phyloP scores from a whole-genome alignment of 2,888 invertebrate species.

The Pristionchus maxplancki region DNA sequence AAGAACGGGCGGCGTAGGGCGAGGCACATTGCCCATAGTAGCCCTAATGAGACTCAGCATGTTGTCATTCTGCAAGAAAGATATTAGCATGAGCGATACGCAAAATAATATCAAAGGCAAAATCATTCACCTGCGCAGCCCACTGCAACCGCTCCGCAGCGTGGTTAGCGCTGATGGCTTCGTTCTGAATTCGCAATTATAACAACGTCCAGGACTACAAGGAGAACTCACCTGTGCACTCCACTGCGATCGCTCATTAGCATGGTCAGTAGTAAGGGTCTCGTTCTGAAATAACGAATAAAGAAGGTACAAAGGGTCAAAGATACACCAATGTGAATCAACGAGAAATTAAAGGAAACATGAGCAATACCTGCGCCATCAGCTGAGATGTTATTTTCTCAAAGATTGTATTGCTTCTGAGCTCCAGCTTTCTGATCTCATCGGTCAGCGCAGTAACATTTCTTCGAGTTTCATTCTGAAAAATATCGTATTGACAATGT shows the following conservation, averaged over 20 bases:
- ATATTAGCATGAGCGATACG: too few species aligned
- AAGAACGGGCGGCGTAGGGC: neutral
- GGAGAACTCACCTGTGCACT: neutral
- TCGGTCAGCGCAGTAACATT: conserved; percentile 21
- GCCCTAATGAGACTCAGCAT: neutral
- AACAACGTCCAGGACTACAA: neutral
- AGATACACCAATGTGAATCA: too few species aligned
- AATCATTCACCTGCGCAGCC: neutral
- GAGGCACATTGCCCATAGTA: neutral
- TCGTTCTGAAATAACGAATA: neutral
- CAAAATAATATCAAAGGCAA: neutral
- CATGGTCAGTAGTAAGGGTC: neutral
- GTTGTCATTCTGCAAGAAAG: neutral
- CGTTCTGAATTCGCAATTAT: neutral
- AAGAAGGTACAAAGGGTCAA: neutral
- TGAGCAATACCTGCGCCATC: conserved; percentile 1
- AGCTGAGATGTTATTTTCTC: conserved; percentile 31
- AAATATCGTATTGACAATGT: too few species aligned
- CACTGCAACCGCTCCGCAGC: conserved; percentile 3
- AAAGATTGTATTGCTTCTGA: neutral
- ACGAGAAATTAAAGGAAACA: neutral
- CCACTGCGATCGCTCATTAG: neutral
- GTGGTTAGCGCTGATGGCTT: neutral
- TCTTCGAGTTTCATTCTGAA: conserved; percentile 29
- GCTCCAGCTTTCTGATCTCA: conserved; percentile 19